Percentiles rank a stretch among this genome's conserved stretches.
These are phyloP conservation scores for Choristoneura rosaceana DNA, from an alignment of 2,888 invertebrate species.

Conservation along the genomic window DNA sequence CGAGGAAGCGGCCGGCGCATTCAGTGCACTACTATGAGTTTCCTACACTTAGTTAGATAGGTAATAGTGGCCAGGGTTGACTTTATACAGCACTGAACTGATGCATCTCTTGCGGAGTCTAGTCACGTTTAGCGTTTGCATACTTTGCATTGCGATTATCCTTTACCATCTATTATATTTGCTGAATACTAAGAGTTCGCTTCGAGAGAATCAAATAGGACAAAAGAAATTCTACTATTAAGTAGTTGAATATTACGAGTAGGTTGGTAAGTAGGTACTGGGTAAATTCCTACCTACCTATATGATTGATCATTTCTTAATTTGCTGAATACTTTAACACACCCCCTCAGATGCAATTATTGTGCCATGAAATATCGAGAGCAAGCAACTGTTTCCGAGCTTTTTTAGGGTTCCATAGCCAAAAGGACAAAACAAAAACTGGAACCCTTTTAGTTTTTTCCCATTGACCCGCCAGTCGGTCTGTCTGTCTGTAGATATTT, in stretches of 20 bases:
- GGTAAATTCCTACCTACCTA: not conserved
- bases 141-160: not conserved
- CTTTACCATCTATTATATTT: not conserved
- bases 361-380: slow-evolving; percentile 9
- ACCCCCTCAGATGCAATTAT: not conserved
- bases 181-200: not conserved
- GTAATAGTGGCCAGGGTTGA: not conserved
- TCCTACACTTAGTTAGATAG: too few species aligned
- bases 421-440: too few species aligned
- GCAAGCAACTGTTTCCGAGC: slow-evolving; percentile 22
- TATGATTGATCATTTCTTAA: not conserved
- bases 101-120: not conserved
- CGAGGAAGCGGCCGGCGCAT: not conserved
- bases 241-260: too few species aligned
- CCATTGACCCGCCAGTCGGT: too few species aligned
- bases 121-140: too few species aligned
- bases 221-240: not conserved
- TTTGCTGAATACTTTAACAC: not conserved
- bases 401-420: not conserved
- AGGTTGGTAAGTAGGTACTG: too few species aligned
- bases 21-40: not conserved
- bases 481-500: too few species aligned
- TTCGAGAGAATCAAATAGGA: not conserved
- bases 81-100: not conserved
- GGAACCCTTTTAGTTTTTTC: too few species aligned